Conservation (phyloP, 2,113 vertebrate genomes). For the Scortum barcoo region DNA sequence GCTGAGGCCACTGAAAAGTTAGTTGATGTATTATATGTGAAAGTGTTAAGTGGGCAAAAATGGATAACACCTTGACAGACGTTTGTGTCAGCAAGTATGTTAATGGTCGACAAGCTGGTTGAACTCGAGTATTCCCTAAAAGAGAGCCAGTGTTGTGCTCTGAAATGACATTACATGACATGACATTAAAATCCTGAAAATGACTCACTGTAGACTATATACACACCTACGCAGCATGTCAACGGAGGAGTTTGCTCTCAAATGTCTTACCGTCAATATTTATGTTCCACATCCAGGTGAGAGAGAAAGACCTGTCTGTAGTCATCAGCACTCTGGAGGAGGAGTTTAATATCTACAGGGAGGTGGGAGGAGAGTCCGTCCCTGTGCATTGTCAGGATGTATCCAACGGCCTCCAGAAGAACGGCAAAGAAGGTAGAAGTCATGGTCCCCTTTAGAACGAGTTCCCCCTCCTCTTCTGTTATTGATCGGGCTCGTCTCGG, state of each 20-base stretch:
- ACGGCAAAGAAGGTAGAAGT: conserved; percentile 81
- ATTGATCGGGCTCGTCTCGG: not conserved
- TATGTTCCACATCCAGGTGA: conserved; percentile 84
- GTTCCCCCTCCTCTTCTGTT: not conserved
- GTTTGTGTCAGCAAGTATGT: conserved; percentile 56
- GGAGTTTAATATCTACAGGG: conserved; percentile 94
- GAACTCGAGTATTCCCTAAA: not conserved
- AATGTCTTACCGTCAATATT: not conserved
- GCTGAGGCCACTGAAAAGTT: conserved; percentile 38
- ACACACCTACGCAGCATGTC: not conserved
- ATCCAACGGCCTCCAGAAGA: conserved; percentile 88
- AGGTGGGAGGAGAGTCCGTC: conserved; percentile 90
- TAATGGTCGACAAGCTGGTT: conserved; percentile 30
- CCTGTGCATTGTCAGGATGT: conserved; percentile 83
- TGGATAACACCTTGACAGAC: conserved; percentile 27
- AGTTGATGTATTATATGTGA: conserved; percentile 59
- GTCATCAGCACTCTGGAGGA: conserved; percentile 91
- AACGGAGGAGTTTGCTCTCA: not conserved
- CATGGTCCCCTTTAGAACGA: not conserved
- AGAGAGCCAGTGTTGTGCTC: not conserved
- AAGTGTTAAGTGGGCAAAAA: conserved; percentile 59
- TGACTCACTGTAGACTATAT: not conserved
- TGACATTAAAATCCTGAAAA: no score
- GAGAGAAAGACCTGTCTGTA: conserved; percentile 92
- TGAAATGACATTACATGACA: not conserved